phyloP scores from a whole-genome alignment of 2,888 invertebrate species.

The Megamerina dolium region DNA sequence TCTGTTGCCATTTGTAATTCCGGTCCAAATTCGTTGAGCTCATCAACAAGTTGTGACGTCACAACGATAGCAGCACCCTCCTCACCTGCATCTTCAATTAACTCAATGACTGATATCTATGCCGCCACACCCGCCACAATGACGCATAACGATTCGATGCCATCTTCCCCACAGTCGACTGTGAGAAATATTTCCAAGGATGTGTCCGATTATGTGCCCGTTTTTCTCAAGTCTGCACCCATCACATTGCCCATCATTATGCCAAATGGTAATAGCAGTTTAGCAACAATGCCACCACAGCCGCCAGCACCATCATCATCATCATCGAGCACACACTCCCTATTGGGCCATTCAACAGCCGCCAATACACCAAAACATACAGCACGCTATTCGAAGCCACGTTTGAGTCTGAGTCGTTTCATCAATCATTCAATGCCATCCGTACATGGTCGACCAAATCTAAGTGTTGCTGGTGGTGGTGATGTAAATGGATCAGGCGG shows the following conservation, averaged over 20 bases:
- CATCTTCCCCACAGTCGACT: constrained; percentile 24
- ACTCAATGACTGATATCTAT: constrained; percentile 3
- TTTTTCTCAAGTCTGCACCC: constrained; percentile 34
- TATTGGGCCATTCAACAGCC: constrained; percentile 34
- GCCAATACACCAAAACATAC: constrained; percentile 46
- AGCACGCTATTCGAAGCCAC: constrained; percentile 45
- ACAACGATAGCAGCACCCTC: constrained; percentile 20
- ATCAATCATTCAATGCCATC: constrained; percentile 49
- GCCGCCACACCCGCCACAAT: constrained; percentile 10
- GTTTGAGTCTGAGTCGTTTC: constrained; percentile 46
- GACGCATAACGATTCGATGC: constrained; percentile 17
- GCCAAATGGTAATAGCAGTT: constrained; percentile 32
- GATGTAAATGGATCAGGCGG: constrained; percentile 14
- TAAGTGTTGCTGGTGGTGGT: constrained; percentile 28
- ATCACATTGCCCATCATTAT: constrained; percentile 41
- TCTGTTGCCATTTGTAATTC: constrained; percentile 23
- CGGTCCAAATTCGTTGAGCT: constrained; percentile 25
- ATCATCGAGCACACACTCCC: no score
- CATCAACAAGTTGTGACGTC: constrained; percentile 30
- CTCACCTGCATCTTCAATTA: constrained; percentile 7
- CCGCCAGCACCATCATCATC: constrained; percentile 16
- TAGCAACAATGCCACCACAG: constrained; percentile 26
- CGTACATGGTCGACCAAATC: constrained; percentile 46
- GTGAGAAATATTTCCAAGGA: constrained; percentile 15
- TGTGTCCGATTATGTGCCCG: constrained; percentile 31